Conservation (phyloP, 2,888 invertebrate species). For the Hololepta plana region DNA sequence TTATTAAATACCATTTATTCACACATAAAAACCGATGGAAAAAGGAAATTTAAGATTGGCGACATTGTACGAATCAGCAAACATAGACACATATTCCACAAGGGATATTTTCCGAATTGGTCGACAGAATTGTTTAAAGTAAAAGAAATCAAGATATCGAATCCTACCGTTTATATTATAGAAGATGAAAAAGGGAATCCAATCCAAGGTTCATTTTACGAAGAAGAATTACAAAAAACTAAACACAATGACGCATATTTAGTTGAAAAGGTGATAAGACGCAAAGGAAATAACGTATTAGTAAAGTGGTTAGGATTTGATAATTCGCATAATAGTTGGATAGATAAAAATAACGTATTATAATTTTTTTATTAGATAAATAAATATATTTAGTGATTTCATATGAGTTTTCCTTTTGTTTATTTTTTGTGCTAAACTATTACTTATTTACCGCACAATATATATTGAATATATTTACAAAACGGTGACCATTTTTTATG, state of each 20-base stretch:
- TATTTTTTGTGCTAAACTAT: no score
- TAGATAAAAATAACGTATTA: slow-evolving; percentile 6
- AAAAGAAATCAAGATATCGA: slow-evolving; percentile 12
- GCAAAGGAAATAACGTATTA: slow-evolving; percentile 11
- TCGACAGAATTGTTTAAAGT: slow-evolving; percentile 16
- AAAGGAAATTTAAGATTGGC: slow-evolving; percentile 11
- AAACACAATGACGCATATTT: slow-evolving; percentile 15
- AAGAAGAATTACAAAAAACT: slow-evolving; percentile 15
- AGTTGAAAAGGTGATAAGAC: slow-evolving; percentile 15
- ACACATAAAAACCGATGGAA: slow-evolving; percentile 6
- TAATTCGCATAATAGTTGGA: slow-evolving; percentile 6
- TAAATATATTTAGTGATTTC: no score
- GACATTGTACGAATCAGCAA: slow-evolving; percentile 12
- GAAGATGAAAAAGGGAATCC: slow-evolving; percentile 13
- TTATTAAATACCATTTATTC: slow-evolving; percentile 8
- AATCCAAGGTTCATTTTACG: slow-evolving; percentile 18
- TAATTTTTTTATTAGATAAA: no score
- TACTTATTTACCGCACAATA: no score
- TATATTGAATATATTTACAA: no score
- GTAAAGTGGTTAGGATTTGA: slow-evolving; percentile 12
- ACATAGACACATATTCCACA: slow-evolving; percentile 9
- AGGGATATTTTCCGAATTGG: slow-evolving; percentile 17
- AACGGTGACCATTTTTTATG: no score
- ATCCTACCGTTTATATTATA: slow-evolving; percentile 13
- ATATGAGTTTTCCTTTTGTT: no score